Conservation (phyloP, 2,113 vertebrate genomes). For the Cyphomyrus discorhynchus region DNA sequence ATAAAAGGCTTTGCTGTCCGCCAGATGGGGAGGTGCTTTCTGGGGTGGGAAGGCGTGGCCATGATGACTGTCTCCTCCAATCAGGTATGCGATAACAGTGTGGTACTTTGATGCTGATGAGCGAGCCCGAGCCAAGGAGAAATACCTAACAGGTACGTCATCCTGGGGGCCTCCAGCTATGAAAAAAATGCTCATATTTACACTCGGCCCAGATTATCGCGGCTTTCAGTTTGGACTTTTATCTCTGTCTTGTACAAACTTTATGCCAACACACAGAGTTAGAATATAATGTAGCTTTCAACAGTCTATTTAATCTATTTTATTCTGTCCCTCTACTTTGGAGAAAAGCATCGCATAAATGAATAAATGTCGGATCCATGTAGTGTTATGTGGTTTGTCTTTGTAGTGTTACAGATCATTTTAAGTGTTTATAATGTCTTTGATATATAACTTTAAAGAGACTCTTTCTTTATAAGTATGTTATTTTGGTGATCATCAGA, state of each 20-base stretch:
- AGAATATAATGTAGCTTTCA: neutral
- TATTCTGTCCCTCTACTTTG: neutral
- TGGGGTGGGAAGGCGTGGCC: neutral
- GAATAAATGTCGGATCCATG: neutral
- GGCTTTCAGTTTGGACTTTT: neutral
- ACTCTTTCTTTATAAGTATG: neutral
- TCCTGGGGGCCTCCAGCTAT: neutral
- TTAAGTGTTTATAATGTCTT: neutral
- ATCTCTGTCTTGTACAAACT: neutral
- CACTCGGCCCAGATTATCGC: neutral
- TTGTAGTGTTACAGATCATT: neutral
- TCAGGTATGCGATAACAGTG: slow-evolving; percentile 96
- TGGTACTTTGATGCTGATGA: slow-evolving; percentile 99
- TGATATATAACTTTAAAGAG: neutral
- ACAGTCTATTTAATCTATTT: neutral
- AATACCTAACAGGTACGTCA: slow-evolving; percentile 83
- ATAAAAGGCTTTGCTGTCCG: neutral
- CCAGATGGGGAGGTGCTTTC: neutral
- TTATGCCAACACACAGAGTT: neutral
- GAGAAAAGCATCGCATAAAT: neutral
- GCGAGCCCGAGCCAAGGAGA: slow-evolving; percentile 92
- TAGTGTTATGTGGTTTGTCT: neutral
- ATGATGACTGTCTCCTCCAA: slow-evolving; percentile 23
- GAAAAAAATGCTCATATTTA: neutral
- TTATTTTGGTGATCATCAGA: neutral